Percentiles rank a stretch among this genome's conserved stretches.
phyloP scores from a whole-genome alignment of 2,797 vertebrate genomes.

The Sciurus vulgaris region DNA sequence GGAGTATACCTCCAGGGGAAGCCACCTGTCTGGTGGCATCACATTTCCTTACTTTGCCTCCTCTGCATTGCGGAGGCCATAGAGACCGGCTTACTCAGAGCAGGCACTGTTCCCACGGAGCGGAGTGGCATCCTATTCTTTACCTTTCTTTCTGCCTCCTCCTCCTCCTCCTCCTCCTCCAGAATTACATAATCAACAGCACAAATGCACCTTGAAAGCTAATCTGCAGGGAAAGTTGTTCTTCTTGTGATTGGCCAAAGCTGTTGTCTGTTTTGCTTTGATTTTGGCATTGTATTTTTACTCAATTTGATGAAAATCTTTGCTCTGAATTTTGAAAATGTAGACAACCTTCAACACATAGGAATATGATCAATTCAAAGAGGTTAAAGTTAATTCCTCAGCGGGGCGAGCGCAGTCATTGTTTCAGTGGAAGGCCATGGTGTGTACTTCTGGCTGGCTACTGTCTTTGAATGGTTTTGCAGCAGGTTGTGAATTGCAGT shows the following conservation, averaged over 20 bases:
- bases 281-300: neutral
- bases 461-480: neutral
- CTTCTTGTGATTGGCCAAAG: neutral
- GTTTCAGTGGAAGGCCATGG: neutral
- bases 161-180: neutral
- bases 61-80: rapidly evolving
- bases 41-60: neutral
- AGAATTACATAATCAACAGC: neutral
- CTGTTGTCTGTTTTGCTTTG: neutral
- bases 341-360: neutral
- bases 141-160: no score
- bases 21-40: neutral
- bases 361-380: neutral
- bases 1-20: no score
- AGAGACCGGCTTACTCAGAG: no score
- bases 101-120: no score
- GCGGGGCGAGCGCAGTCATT: neutral
- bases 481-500: neutral
- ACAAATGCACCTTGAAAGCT: neutral
- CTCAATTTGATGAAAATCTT: neutral
- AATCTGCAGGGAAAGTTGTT: no score
- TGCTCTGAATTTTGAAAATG: neutral
- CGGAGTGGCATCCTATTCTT: no score
- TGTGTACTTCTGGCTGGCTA: neutral
- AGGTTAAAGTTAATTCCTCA: neutral